phyloP scores from a whole-genome alignment of 2,888 invertebrate genomes.

The Acanthococcus lagerstroemiae region DNA sequence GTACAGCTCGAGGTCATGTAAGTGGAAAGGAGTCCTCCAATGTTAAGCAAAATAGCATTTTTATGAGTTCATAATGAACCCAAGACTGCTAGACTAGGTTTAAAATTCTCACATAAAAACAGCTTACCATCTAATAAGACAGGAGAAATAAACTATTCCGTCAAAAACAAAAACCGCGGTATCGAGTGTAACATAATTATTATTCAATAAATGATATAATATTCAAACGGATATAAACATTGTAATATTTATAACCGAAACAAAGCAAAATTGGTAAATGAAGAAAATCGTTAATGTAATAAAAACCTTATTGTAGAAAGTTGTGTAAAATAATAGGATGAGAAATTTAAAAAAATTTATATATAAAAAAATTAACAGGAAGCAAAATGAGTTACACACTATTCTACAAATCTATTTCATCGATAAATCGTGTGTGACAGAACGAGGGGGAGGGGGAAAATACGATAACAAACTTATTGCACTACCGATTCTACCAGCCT shows the following conservation, averaged over 20 bases:
- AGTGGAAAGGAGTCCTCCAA: no score
- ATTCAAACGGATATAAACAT: conserved; percentile 24
- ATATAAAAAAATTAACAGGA: background rate
- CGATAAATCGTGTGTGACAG: background rate
- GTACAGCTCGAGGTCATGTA: no score
- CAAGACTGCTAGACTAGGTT: no score
- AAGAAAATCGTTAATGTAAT: conserved; percentile 11
- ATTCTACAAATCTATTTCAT: background rate
- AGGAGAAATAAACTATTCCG: no score
- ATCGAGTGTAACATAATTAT: conserved; percentile 22
- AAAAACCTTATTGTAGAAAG: conserved; percentile 9
- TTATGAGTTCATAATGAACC: no score
- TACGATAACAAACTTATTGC: background rate
- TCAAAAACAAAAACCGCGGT: no score
- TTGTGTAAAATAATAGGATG: conserved; percentile 12
- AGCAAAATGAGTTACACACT: background rate
- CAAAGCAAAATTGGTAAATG: conserved; percentile 24
- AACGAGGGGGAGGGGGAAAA: background rate
- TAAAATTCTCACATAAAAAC: no score
- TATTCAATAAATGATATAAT: conserved; percentile 26
- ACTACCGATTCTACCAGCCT: no score
- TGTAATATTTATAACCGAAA: conserved; percentile 24
- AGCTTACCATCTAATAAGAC: no score
- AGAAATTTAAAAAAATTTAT: background rate
- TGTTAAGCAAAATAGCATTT: no score